phyloP scores from a whole-genome alignment of 2,797 vertebrate species.

The Eupleurogrammus muticus region DNA sequence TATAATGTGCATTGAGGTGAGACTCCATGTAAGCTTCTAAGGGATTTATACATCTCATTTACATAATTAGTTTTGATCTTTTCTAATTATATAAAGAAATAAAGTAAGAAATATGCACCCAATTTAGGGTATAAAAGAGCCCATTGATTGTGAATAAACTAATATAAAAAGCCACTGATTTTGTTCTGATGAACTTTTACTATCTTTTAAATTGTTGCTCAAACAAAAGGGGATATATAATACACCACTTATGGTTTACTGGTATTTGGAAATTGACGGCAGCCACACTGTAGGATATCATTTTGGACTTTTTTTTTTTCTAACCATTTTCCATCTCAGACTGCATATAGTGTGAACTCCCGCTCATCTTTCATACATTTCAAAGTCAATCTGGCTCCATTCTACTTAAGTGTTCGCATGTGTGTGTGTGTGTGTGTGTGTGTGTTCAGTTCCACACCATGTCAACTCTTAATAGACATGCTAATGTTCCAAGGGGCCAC shows the following conservation, averaged over 20 bases:
- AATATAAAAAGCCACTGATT: neutral
- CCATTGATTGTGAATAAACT: neutral
- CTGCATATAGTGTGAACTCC: too few species aligned
- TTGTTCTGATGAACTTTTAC: neutral
- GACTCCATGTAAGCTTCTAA: too few species aligned
- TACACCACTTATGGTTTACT: neutral
- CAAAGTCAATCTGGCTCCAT: slow-evolving; percentile 33
- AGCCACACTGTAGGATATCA: neutral
- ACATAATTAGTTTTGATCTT: too few species aligned
- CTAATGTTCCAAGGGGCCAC: slow-evolving; percentile 76
- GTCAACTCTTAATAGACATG: slow-evolving; percentile 64
- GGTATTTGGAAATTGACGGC: neutral
- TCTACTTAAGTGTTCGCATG: slow-evolving; percentile 71
- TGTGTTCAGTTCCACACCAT: slow-evolving; percentile 63
- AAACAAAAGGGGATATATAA: neutral
- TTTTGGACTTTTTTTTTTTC: neutral
- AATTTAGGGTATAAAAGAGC: too few species aligned
- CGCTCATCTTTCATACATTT: neutral
- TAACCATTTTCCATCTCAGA: neutral
- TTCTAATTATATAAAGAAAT: too few species aligned
- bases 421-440: slow-evolving; percentile 26
- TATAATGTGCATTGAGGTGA: too few species aligned
- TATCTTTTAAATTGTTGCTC: neutral
- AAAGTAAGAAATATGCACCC: too few species aligned
- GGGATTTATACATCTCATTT: too few species aligned